Conservation (phyloP, 1,140 invertebrate genomes). For the Parapsyche elsis region DNA sequence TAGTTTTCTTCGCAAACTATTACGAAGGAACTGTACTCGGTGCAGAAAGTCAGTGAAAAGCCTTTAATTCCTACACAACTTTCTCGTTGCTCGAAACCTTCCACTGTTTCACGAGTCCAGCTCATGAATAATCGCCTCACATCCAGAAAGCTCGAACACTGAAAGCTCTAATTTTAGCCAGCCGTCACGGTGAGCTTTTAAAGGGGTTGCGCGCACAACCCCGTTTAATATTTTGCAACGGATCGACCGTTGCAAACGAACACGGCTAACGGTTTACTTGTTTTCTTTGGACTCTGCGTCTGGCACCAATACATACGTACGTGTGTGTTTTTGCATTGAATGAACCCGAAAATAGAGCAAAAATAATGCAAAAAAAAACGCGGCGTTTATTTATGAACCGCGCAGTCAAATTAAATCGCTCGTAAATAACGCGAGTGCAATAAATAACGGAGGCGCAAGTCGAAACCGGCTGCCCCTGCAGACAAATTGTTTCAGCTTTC, state of each 20-base stretch:
- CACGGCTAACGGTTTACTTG: background rate
- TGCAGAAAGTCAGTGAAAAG: conserved; percentile 6
- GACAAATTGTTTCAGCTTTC: conserved; percentile 35
- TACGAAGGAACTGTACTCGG: background rate
- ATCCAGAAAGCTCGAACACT: background rate
- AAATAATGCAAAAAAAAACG: conserved; percentile 16
- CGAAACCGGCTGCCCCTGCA: conserved; percentile 28
- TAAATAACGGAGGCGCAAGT: conserved; percentile 39
- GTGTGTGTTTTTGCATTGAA: background rate
- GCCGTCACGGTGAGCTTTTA: background rate
- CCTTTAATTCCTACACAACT: conserved; percentile 17
- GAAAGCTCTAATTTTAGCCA: background rate
- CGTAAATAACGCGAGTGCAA: conserved; percentile 44
- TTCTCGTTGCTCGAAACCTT: background rate
- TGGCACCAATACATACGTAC: background rate
- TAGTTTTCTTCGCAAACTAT: background rate
- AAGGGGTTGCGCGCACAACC: too few relatives aligned
- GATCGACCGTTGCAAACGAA: background rate
- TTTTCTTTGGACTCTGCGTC: background rate
- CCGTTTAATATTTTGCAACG: too few relatives aligned
- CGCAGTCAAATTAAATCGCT: conserved; percentile 46
- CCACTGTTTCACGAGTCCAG: background rate
- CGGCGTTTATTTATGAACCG: conserved; percentile 44
- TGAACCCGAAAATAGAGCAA: background rate
- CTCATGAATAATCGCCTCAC: conserved; percentile 10